Percentiles rank a stretch among this genome's conserved stretches.
phyloP scores from a whole-genome alignment of 2,888 invertebrate genomes.

The Reticulitermes lucifugus region DNA sequence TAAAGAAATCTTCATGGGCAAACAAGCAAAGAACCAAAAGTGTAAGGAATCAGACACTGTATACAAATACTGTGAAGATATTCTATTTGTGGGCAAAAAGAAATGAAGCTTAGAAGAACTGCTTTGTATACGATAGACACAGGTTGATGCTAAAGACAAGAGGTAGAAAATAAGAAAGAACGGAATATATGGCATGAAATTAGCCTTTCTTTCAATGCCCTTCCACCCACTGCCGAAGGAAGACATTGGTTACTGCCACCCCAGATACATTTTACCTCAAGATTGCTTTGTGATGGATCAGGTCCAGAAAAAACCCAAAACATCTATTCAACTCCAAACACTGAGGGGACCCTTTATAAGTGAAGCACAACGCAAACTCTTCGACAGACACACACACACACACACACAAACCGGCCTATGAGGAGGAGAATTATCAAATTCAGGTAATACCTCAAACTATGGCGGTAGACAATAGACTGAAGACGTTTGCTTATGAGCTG shows the following conservation, averaged over 20 bases:
- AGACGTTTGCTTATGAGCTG: too few relatives aligned
- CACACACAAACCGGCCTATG: background rate
- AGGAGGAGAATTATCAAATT: too few relatives aligned
- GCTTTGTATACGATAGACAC: background rate
- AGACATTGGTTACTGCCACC: background rate
- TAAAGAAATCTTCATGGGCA: too few relatives aligned
- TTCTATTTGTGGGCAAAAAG: too few relatives aligned
- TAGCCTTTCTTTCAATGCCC: constrained; percentile 24
- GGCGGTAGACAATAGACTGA: too few relatives aligned
- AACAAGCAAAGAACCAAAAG: too few relatives aligned
- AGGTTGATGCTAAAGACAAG: background rate
- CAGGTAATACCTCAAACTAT: too few relatives aligned
- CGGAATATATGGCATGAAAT: constrained; percentile 11
- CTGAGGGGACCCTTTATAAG: background rate
- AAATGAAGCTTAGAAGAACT: background rate
- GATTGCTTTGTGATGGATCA: constrained; percentile 10
- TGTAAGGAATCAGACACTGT: too few relatives aligned
- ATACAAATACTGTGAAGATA: too few relatives aligned
- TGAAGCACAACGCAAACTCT: background rate
- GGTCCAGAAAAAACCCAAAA: background rate
- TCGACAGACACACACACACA: background rate
- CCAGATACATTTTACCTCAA: background rate
- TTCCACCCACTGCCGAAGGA: background rate
- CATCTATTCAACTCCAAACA: background rate
- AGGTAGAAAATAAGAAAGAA: background rate